Base-by-base conservation (phyloP, 2,113 vertebrate species). In the Ursus arctos region DNA sequence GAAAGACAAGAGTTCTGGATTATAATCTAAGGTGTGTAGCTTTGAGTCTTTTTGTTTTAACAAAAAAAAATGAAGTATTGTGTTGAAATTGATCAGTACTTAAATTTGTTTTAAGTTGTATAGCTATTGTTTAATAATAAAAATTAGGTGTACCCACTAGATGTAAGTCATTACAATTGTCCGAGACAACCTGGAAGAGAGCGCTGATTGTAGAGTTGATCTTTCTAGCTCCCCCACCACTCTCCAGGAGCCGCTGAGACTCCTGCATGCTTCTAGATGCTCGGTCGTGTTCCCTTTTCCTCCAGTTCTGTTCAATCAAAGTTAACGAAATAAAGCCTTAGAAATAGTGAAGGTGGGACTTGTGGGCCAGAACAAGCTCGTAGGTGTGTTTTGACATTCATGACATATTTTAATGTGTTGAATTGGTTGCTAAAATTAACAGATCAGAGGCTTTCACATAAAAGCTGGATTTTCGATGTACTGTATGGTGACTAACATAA, bases 381-480 rank as follows among this genome's bases (percentile, higher is more conserved):
- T 51, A 74, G 13, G 28, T 61, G 0, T 74, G 36, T 71, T 97
- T 97, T 69, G 55, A 49, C 19, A 74, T n/a, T 53, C 28, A 49
- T 2, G 9, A 4, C 33, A n/a, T 47, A 89, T 92, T 92, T 88
- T 19, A n/a, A 95, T 57, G 19, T 88, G 72, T 79, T 94, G 22
- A 86, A 36, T 98, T 92, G 36, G 21, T 77, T 89, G 67, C 24
- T 82, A 89, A 94, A 93, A 43, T 72, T 11, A 63, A 86, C 4
- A 59, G 77, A 88, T 71, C n/a, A 92, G 26, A 92, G 0, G 7
- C 49, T 96, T 86, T 94, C 26, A 63, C 7, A 79, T 31, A 79
- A 94, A 67, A 57, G 1, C 8, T 92, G 43, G 0, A 21, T 63
- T 36, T 88, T 40, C 47, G 40, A 40, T 40, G 40, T 40, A 40